Conservation (phyloP, 2,113 vertebrate genomes). For the Zosterops lateralis region DNA sequence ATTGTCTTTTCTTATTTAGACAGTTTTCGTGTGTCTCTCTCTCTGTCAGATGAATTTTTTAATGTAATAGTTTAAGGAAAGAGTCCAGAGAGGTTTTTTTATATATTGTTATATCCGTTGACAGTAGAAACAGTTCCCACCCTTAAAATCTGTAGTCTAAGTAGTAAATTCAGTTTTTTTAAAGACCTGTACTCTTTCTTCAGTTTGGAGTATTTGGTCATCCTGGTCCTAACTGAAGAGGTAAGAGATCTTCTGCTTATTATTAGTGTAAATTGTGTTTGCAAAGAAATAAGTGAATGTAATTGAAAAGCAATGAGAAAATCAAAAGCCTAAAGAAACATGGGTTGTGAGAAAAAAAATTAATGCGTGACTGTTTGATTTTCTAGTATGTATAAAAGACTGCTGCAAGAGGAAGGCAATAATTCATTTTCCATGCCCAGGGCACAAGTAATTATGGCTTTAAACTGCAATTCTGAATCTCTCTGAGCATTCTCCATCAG, state of each 20-base stretch:
- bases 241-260: neutral
- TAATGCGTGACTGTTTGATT: neutral
- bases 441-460: constrained; percentile 13
- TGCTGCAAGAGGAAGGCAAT: neutral
- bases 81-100: neutral
- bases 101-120: neutral
- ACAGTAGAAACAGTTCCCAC: neutral
- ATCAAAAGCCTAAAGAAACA: neutral
- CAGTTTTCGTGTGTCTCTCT: neutral
- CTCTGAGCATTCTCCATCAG: neutral
- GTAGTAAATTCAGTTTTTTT: neutral
- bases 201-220: neutral
- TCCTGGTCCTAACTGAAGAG: neutral
- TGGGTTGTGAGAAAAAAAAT: neutral
- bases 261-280: neutral
- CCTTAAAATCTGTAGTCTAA: neutral
- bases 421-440: constrained; percentile 4
- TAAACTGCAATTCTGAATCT: constrained; percentile 2
- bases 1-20: neutral
- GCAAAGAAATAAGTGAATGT: neutral
- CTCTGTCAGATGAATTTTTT: neutral
- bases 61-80: neutral
- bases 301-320: neutral
- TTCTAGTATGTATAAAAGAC: neutral
- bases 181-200: neutral